Evolutionary conservation across 2,797 vertebrate genomes (phyloP), one percentile per base, ranked within the genome.

Genomic region (Coendou prehensilis): DNA sequence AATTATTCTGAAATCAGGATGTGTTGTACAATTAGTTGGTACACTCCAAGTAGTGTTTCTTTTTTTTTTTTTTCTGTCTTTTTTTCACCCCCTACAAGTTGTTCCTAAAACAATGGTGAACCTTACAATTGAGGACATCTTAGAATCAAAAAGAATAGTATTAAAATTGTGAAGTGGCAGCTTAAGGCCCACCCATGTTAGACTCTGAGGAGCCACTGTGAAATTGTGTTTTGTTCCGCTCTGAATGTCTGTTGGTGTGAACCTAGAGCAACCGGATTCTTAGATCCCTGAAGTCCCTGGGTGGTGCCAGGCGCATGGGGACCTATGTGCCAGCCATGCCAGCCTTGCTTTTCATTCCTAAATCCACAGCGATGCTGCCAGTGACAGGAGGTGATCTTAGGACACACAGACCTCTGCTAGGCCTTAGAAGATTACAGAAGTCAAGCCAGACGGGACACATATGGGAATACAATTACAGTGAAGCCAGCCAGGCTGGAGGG

Each of bases 1-100:
- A 96, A 97, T 98, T 93, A 96, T 95, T 97, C 88, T 92, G 76
- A 93, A 97, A 94, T 92, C 95, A 97, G 97, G 95, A 97, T 98
- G 85, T 78, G 82, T 95, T 79, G 91, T 94, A 94, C 96, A 97
- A 97, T 97, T 86, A 96, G 87, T 84, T n/a, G 41, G 94, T 94
- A n/a, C 45, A 81, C 28, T 90, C n/a, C 28, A 37, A 45, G 11
- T 87, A 28, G 37, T 57, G 37, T 90, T 95, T 67, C 61, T 97
- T 94, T 91, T 81, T 91, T 87, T 47, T 61, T 45, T 97, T 92
- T 83, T 85, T 89, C 85, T 47, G 95, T 79, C 54, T 64, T 76
- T 76, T 41, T 71, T 81, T 54, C 45, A 33, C 73, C 14, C 61
- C 33, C 59, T 23, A 81, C 83, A 63, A 85, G 47, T 50, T 67